phyloP scores from a whole-genome alignment of 2,113 vertebrate species.

The Nycticryphes semicollaris region DNA sequence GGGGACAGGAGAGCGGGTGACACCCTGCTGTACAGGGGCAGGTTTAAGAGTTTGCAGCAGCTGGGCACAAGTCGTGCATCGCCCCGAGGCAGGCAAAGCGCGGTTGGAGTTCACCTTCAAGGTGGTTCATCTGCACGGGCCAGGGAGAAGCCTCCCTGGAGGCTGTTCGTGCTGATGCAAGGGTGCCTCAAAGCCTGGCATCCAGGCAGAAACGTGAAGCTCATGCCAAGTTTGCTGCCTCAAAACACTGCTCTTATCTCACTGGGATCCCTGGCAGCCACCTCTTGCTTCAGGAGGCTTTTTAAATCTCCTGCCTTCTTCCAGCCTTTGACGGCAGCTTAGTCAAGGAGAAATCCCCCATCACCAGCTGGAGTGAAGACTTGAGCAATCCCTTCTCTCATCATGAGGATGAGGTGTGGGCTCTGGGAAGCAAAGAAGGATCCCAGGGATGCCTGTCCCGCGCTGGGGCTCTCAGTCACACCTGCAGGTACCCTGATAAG shows the following conservation, averaged over 20 bases:
- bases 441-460: background rate
- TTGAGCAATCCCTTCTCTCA: background rate
- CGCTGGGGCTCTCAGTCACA: background rate
- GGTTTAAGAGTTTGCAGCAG: background rate
- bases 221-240: background rate
- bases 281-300: background rate
- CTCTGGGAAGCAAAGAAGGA: background rate
- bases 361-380: background rate
- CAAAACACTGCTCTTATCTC: background rate
- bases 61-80: background rate
- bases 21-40: background rate
- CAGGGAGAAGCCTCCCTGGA: background rate
- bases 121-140: background rate
- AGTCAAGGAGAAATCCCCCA: background rate
- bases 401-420: background rate
- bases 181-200: background rate
- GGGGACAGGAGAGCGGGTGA: background rate
- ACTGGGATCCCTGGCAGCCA: background rate
- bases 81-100: background rate
- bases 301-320: background rate
- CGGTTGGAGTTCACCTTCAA: background rate
- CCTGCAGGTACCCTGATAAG: rapidly evolving
- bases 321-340: background rate
- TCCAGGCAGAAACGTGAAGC: background rate
- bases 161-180: background rate